phyloP scores from a whole-genome alignment of 2,113 vertebrate genomes.

The Pedionomus torquatus region DNA sequence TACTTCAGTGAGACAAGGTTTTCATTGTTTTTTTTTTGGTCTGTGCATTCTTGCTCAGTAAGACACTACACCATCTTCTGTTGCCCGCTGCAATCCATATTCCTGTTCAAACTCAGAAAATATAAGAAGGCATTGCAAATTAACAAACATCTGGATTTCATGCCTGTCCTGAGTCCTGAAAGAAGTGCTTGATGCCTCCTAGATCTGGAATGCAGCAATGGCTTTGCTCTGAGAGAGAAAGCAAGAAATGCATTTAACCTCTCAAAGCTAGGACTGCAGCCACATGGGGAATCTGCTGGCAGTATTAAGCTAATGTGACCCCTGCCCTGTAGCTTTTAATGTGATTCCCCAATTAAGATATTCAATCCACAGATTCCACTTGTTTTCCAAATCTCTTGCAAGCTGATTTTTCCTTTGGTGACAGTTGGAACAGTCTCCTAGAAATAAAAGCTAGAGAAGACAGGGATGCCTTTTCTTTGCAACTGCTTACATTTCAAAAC shows the following conservation, averaged over 20 bases:
- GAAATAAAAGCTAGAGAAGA: not conserved
- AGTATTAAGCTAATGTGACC: not conserved
- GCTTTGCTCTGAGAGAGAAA: not conserved
- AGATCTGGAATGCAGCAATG: not conserved
- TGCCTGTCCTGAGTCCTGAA: constrained; percentile 23
- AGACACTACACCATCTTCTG: not conserved
- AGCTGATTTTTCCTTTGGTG: not conserved
- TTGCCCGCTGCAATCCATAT: not conserved
- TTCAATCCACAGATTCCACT: not conserved
- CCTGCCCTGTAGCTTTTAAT: not conserved
- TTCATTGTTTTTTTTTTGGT: not conserved
- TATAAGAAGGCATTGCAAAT: constrained; percentile 2
- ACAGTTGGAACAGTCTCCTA: not conserved
- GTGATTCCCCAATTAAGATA: not conserved
- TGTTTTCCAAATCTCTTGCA: not conserved
- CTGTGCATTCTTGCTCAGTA: not conserved
- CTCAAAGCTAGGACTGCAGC: not conserved
- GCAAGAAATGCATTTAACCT: constrained; percentile 2
- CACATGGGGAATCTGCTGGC: not conserved
- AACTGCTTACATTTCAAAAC: not conserved
- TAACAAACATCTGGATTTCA: constrained; percentile 55
- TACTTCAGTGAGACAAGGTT: not conserved
- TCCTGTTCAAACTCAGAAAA: not conserved
- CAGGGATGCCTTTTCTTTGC: not conserved
- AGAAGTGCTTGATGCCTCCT: not conserved